Conservation (phyloP, 1,140 invertebrate genomes). For the Drosophila carrolli region DNA sequence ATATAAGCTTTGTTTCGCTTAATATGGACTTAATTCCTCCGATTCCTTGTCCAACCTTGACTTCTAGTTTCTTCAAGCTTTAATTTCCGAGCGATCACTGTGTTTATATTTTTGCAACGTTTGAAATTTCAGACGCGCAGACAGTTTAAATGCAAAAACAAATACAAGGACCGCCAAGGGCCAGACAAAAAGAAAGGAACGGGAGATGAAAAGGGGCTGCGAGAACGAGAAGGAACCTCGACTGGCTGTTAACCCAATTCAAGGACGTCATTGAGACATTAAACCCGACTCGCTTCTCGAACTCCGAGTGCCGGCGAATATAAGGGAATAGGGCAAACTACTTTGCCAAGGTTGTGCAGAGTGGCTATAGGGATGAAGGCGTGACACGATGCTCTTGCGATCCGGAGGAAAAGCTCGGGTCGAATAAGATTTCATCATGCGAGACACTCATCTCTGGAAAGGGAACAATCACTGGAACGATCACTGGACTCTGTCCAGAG, state of each 20-base stretch:
- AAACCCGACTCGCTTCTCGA: constrained; percentile 52
- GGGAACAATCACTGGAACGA: constrained; percentile 9
- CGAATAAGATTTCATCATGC: neutral
- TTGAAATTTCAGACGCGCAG: constrained; percentile 81
- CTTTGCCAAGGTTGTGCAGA: constrained; percentile 76
- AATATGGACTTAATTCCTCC: neutral
- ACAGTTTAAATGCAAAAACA: constrained; percentile 60
- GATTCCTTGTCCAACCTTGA: neutral
- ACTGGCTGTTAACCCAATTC: constrained; percentile 83
- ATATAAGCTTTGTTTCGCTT: neutral
- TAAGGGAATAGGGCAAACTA: constrained; percentile 84
- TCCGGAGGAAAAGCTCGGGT: neutral
- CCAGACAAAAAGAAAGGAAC: constrained; percentile 29
- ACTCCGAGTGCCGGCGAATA: constrained; percentile 50
- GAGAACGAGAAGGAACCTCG: constrained; percentile 35
- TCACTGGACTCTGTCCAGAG: constrained; percentile 40
- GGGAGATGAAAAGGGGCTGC: neutral
- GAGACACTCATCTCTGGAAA: constrained; percentile 5
- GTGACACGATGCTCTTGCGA: constrained; percentile 26
- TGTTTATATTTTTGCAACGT: constrained; percentile 44
- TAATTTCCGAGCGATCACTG: constrained; percentile 9
- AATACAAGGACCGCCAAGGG: constrained; percentile 48
- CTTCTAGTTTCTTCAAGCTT: neutral
- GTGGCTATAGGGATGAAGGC: constrained; percentile 9
- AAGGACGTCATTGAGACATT: constrained; percentile 84